Evolutionary conservation across 2,888 invertebrate species (phyloP).

Genomic region (Oligia fasciuncula): DNA sequence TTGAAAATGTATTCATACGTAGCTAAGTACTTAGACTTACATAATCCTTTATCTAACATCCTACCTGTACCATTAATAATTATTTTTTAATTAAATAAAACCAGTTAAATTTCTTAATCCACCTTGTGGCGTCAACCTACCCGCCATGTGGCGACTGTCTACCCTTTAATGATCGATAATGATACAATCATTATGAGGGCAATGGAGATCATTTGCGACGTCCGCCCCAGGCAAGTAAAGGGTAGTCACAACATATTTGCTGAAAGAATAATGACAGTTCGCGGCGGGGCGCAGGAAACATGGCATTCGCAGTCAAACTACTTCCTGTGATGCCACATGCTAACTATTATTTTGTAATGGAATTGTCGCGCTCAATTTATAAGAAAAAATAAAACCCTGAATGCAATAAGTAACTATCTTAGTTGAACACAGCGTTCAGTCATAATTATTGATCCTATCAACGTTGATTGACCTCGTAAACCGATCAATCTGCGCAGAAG

Average conservation of each 20-base stretch:
- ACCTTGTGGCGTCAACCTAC: constrained; percentile 60
- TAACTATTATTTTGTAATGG: constrained; percentile 38
- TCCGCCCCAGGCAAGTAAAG: constrained; percentile 79
- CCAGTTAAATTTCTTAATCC: constrained; percentile 59
- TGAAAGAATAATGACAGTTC: constrained; percentile 87
- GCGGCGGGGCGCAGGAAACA: constrained; percentile 83
- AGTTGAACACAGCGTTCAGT: background rate
- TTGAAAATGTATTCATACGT: background rate
- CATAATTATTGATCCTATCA: background rate
- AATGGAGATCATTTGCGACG: constrained; percentile 77
- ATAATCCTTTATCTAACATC: background rate
- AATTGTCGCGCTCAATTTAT: constrained; percentile 1
- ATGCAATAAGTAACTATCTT: background rate
- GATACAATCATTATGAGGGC: constrained; percentile 78
- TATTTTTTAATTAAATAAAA: constrained; percentile 53
- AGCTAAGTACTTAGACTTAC: background rate
- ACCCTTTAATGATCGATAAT: constrained; percentile 84
- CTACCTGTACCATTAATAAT: constrained; percentile 38
- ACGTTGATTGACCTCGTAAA: constrained; percentile 19
- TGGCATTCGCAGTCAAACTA: constrained; percentile 84
- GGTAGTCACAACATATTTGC: constrained; percentile 89
- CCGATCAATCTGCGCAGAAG: constrained; percentile 15
- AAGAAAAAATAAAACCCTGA: background rate
- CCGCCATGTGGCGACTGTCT: constrained; percentile 73
- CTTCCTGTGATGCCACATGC: constrained; percentile 83